Evolutionary conservation across 2,888 invertebrate species (phyloP), one percentile per base, ranked within the genome.

Genomic region (Pristionchus fissidentatus): DNA sequence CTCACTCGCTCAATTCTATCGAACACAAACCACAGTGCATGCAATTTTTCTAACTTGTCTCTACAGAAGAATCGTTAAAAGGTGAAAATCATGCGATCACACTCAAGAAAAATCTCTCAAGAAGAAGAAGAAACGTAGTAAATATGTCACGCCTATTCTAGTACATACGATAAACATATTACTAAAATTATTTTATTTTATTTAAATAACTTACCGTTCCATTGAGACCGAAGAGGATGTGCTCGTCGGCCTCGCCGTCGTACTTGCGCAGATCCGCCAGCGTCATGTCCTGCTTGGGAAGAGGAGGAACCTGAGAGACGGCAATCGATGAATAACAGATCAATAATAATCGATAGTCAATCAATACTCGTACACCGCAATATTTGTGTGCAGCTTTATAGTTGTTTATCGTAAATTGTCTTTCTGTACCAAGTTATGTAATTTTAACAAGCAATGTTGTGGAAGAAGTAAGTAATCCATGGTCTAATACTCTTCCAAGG

Each of bases 201-300:
- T 29, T n/a, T 19, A 79, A 75, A 35, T 86, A 77, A 77, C 86
- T 84, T 60, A 91, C 91, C 41, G 88, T 89, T 85, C 91, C 90
- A 83, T 87, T 88, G 41, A 92, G 84, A 1, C 88, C 90, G 35
- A 91, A 85, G 2, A 90, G 87, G 75, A 91, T 91, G 83, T 87
- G 90, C 79, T 90, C 89, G 79, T 92, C 89, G 26, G 89, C 86
- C 15, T 88, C 86, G n/a, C 91, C 91, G 84, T 91, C 87, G 86
- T 91, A 91, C 75, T 89, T 88, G 26, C 85, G 83, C 49, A 91
- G 86, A 80, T 92, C 88, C 32, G 87, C 88, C 41, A 91, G 60
- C 0, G 91, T 92, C 90, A 91, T 88, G 84, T 91, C 91, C 75
- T 87, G 86, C 87, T 89, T 91, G 62, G 86, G 78, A 22, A 91